Evolutionary conservation across 2,113 vertebrate species (phyloP).

Genomic region (Galeopterus variegatus): DNA sequence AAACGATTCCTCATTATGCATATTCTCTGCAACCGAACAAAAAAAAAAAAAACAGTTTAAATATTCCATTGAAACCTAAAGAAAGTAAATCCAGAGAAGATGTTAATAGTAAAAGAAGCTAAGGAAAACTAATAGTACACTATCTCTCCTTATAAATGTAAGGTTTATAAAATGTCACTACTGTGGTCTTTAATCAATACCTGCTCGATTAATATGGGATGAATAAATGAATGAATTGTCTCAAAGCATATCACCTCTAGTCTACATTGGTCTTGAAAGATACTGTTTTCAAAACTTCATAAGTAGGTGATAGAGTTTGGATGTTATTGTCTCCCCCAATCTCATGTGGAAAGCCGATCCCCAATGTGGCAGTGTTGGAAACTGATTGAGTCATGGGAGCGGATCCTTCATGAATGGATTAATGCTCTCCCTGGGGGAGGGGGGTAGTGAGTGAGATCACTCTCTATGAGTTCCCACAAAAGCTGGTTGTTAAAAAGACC

Average conservation of each 20-base stretch:
- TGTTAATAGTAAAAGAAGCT: background rate
- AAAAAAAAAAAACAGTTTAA: background rate
- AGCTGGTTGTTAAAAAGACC: too few relatives aligned
- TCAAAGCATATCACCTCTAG: background rate
- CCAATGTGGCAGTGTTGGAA: too few relatives aligned
- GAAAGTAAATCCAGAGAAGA: background rate
- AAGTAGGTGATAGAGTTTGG: background rate
- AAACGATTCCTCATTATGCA: background rate
- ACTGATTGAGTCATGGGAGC: too few relatives aligned
- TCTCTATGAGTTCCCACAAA: too few relatives aligned
- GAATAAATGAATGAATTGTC: background rate
- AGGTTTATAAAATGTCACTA: background rate
- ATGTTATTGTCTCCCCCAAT: too few relatives aligned
- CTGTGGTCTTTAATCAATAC: background rate
- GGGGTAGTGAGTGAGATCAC: too few relatives aligned
- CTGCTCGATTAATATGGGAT: background rate
- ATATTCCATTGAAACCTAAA: background rate
- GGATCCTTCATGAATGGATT: too few relatives aligned
- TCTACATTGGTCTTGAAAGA: background rate
- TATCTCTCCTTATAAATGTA: background rate
- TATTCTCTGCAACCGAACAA: background rate
- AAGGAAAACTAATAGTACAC: background rate
- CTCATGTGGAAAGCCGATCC: too few relatives aligned
- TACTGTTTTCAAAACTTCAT: background rate
- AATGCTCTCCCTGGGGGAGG: too few relatives aligned